Conservation (phyloP, 2,797 vertebrate species). For the Artibeus jamaicensis region DNA sequence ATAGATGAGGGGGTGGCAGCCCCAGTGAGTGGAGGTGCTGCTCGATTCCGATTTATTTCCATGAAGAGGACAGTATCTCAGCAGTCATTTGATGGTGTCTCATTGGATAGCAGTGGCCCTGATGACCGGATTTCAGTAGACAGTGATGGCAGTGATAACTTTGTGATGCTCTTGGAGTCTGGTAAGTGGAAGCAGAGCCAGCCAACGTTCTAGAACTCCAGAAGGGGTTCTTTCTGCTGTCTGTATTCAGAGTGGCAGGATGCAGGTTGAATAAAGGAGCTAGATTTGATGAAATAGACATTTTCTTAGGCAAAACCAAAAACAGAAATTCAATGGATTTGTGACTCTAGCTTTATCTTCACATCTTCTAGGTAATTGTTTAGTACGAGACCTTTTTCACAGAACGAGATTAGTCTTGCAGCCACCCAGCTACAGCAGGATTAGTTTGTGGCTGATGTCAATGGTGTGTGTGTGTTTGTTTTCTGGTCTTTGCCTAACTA, state of each 20-base stretch:
- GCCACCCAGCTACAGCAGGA: background rate
- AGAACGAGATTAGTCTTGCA: background rate
- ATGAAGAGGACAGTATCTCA: slow-evolving; percentile 93
- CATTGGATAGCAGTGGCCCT: slow-evolving; percentile 90
- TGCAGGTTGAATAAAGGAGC: background rate
- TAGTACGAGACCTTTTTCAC: background rate
- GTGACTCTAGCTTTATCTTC: background rate
- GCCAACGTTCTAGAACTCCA: background rate
- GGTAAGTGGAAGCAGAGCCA: slow-evolving; percentile 81
- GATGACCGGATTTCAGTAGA: slow-evolving; percentile 94
- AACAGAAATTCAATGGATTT: background rate
- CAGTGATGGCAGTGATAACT: slow-evolving; percentile 93
- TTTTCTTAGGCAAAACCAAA: background rate
- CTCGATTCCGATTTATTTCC: slow-evolving; percentile 86
- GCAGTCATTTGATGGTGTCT: slow-evolving; percentile 93
- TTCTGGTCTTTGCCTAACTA: background rate
- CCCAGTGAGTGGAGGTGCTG: slow-evolving; percentile 65
- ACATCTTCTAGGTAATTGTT: background rate
- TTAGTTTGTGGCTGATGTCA: background rate
- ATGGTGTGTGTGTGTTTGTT: background rate
- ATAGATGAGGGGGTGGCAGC: slow-evolving; percentile 85
- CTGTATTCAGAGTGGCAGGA: background rate
- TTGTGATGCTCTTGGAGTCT: slow-evolving; percentile 91
- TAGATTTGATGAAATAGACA: background rate
- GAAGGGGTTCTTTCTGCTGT: background rate